Conservation (phyloP, 1,140 invertebrate genomes). For the Cydia amplana region DNA sequence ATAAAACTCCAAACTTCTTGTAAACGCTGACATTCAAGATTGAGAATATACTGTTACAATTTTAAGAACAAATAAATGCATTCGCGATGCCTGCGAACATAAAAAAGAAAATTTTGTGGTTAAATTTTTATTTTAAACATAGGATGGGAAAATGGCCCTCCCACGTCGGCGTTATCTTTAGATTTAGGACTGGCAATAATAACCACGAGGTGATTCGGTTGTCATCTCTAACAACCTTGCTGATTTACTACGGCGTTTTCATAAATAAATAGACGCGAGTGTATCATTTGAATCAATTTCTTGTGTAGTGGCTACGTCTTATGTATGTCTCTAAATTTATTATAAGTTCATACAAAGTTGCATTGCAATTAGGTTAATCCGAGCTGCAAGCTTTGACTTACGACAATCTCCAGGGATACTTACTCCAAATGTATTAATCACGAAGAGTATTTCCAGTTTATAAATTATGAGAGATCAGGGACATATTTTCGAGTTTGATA, state of each 20-base stretch:
- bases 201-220: slow-evolving; percentile 52
- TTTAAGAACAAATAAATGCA: slow-evolving; percentile 65
- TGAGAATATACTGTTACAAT: slow-evolving; percentile 53
- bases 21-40: slow-evolving; percentile 48
- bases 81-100: slow-evolving; percentile 47
- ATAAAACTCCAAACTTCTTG: slow-evolving; percentile 44
- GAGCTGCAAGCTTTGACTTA: too few relatives aligned
- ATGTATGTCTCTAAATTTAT: neutral
- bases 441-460: too few relatives aligned
- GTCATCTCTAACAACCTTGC: slow-evolving; percentile 36
- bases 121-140: slow-evolving; percentile 80
- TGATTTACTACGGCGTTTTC: slow-evolving; percentile 43
- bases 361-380: too few relatives aligned
- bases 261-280: slow-evolving; percentile 36
- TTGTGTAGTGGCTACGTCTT: neutral
- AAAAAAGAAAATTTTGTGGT: slow-evolving; percentile 66
- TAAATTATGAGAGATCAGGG: too few relatives aligned
- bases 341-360: too few relatives aligned
- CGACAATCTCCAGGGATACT: too few relatives aligned
- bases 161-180: slow-evolving; percentile 68
- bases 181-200: slow-evolving; percentile 69
- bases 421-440: too few relatives aligned
- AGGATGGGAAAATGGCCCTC: slow-evolving; percentile 72
- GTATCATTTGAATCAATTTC: neutral
- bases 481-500: too few relatives aligned